Evolutionary conservation across 2,888 invertebrate species (phyloP), one percentile per base, ranked within the genome.

Genomic region (Megaustenia siamemsis): DNA sequence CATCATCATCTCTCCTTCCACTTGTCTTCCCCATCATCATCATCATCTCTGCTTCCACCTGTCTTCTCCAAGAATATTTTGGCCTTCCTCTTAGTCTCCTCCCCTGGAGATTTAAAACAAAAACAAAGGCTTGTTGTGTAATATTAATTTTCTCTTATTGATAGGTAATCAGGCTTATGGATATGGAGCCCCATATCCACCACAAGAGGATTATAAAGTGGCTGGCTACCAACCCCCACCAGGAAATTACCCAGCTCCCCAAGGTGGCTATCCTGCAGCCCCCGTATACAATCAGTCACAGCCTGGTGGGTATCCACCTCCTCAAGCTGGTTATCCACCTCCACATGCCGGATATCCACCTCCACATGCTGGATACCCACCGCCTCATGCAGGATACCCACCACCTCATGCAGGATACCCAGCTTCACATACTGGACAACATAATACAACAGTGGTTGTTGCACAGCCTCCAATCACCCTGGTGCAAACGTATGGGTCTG

Each of bases 401-500:
- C 60, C 73, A 35, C 83, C 77, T 1, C 89, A 88, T 82, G 85
- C 86, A 8, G 87, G 86, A 0, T 89, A 88, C 71, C 77, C 78
- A 21, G 80, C 66, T 5, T 38, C 71, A 35, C 86, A 84, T 43
- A 56, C 43, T 1, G 53, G 21, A 12, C 85, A 86, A 35, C 87
- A 86, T 0, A 86, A 84, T 45, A 89, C 91, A 0, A 91, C 91
- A 5, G 90, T 91, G 35, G 91, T 92, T 12, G 90, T 92, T 21
- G 83, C 88, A 10, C 91, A 90, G 86, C 91, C 91, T 1, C 73
- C 89, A 0, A 73, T 89, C 63, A 87, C 91, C 10, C 82, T 91
- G 15, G 88, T 90, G 66, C 90, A 90, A 87, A 86, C 86, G 83
- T 92, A 91, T 88, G 89, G 91, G 21, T 91, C 92, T 84, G 83